These are phyloP conservation scores for Daptonema setosum DNA, from an alignment of 2,888 invertebrate genomes.

Conservation along the genomic window DNA sequence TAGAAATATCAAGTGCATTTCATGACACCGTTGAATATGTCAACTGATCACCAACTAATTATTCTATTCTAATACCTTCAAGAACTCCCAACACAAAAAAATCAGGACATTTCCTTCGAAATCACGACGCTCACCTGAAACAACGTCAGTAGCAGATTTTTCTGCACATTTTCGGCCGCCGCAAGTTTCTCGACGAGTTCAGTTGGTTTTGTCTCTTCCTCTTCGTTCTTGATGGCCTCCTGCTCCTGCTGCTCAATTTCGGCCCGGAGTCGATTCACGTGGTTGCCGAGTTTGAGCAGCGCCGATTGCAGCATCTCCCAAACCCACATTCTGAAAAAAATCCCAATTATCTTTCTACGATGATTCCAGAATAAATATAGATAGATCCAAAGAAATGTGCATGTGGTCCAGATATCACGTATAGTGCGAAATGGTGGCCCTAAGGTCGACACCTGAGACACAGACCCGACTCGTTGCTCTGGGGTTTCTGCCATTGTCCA, in stretches of 20 bases:
- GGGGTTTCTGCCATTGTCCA: no score
- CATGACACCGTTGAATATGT: no score
- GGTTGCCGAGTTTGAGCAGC: conserved; percentile 84
- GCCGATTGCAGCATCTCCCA: conserved; percentile 92
- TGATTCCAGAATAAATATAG: no score
- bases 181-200: neutral
- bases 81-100: neutral
- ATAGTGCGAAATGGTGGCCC: no score
- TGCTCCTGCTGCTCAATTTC: conserved; percentile 42
- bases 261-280: conserved; percentile 52
- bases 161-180: conserved; percentile 11
- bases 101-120: neutral
- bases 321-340: conserved; percentile 49
- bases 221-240: conserved; percentile 6
- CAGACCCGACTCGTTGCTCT: no score
- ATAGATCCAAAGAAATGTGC: no score
- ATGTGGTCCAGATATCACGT: no score
- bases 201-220: neutral
- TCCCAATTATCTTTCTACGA: no score
- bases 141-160: conserved; percentile 17
- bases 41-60: no score
- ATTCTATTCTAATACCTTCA: no score
- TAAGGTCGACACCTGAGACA: no score
- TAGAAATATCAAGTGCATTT: no score
- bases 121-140: conserved; percentile 13